Base-by-base conservation (phyloP, 2,888 invertebrate genomes). In the Phengaris arion region DNA sequence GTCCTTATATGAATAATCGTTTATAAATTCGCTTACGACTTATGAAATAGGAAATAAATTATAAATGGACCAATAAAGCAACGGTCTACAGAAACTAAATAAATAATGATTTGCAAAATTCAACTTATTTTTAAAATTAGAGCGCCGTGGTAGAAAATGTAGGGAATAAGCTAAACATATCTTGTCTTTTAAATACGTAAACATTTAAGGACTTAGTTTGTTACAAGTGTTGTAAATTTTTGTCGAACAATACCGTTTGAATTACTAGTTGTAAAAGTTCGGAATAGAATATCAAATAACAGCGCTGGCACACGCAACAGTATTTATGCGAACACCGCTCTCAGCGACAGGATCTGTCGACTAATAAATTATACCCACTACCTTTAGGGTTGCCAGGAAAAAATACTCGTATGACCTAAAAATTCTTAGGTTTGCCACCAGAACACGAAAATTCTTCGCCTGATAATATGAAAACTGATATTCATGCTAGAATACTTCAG, bases 291-390 rank as follows among this genome's bases (percentile, higher is more conserved):
- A 89, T 90, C 87, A 82, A 83, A 87, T 89, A 86, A 84, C 89
- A 81, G 77, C 83, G 82, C 81, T 79, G 81, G 82, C 81, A 85
- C 85, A 85, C 83, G 86, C 85, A 85, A 85, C 83, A 83, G 83
- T 83, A 84, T 85, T 85, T 88, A 90, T 85, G 83, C 85, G 80
- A 80, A 81, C 83, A 83, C 83, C 80, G 81, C 80, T 77, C 81
- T 81, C 83, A 79, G 83, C 87, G 86, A 91, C 90, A 88, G 86
- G 82, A 86, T 88, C 88, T 85, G 89, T 89, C 88, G 75, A 80
- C 82, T 79, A 82, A 85, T 90, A 90, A 91, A 86, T 87, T 88
- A 91, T 89, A 80, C 82, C 64, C 35, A 64, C 64, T 64, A 64
- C 12, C 45, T 64, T 35, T 64, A 64, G 64, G 64, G 64, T 12